Evolutionary conservation across 1,140 invertebrate species (phyloP).

Genomic region (Harpegnathos saltator): DNA sequence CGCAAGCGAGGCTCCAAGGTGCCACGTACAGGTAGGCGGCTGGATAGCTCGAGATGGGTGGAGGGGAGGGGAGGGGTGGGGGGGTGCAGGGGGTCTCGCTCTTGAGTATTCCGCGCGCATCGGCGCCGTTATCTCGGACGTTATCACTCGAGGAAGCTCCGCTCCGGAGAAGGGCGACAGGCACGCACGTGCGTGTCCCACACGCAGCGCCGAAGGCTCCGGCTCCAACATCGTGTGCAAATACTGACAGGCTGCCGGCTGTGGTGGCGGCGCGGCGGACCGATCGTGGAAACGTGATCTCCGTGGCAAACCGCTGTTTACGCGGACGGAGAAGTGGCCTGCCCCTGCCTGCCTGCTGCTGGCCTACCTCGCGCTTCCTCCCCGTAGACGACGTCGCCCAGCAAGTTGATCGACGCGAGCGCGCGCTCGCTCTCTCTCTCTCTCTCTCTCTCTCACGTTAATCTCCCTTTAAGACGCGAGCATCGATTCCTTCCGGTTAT

Average conservation of each 20-base stretch:
- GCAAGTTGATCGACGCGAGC: conserved; percentile 70
- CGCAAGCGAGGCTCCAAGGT: not conserved
- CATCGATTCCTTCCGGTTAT: conserved; percentile 66
- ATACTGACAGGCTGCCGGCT: conserved; percentile 75
- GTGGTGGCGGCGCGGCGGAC: conserved; percentile 61
- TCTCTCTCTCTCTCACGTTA: too few species aligned
- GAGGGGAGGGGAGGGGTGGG: too few species aligned
- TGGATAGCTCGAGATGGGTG: too few species aligned
- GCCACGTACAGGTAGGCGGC: conserved; percentile 5
- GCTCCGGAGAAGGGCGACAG: not conserved
- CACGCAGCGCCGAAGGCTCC: conserved; percentile 54
- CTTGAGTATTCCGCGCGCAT: conserved; percentile 52
- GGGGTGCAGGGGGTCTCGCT: not conserved
- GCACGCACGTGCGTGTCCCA: conserved; percentile 72
- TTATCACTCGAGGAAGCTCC: conserved; percentile 66
- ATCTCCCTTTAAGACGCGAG: conserved; percentile 62
- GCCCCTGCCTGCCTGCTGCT: conserved; percentile 40
- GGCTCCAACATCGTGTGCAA: conserved; percentile 67
- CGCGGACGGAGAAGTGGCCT: conserved; percentile 66
- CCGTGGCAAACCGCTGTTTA: conserved; percentile 80
- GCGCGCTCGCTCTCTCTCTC: too few species aligned
- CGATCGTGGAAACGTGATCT: conserved; percentile 74
- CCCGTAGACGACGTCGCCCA: conserved; percentile 29
- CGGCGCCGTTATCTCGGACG: conserved; percentile 61
- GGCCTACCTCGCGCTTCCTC: not conserved